Conservation (phyloP, 2,797 vertebrate species). For the Thunnus albacares region DNA sequence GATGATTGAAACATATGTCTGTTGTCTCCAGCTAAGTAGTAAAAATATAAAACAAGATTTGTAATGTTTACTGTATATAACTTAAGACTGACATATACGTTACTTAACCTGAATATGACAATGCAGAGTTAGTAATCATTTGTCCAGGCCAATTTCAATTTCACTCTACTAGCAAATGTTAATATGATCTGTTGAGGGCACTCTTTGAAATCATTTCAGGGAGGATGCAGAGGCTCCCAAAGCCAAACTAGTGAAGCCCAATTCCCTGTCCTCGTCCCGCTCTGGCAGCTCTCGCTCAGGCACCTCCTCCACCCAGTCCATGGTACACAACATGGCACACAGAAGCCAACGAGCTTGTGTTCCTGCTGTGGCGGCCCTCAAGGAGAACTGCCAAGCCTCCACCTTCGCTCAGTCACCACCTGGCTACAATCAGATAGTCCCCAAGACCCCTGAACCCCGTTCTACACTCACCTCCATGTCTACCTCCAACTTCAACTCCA, state of each 20-base stretch:
- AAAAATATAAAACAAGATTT: not conserved
- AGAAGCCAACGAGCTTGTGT: slow-evolving; percentile 87
- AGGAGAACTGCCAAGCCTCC: slow-evolving; percentile 80
- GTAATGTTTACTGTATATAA: not conserved
- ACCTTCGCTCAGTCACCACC: slow-evolving; percentile 77
- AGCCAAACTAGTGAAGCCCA: slow-evolving; percentile 92
- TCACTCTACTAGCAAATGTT: not conserved
- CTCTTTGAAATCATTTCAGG: slow-evolving; percentile 75
- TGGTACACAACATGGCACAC: slow-evolving; percentile 89
- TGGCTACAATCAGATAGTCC: slow-evolving; percentile 75
- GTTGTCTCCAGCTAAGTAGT: not conserved
- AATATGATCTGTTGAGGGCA: slow-evolving; percentile 1
- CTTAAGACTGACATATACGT: not conserved
- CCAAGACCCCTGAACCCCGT: slow-evolving; percentile 80
- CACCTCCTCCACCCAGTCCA: slow-evolving; percentile 93
- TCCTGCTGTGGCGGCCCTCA: slow-evolving; percentile 76
- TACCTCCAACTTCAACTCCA: slow-evolving; percentile 68
- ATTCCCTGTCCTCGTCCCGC: slow-evolving; percentile 92
- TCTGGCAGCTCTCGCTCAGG: slow-evolving; percentile 92
- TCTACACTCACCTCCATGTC: slow-evolving; percentile 86
- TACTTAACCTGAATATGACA: not conserved
- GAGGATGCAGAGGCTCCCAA: slow-evolving; percentile 96
- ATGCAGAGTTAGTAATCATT: not conserved
- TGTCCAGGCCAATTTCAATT: not conserved
- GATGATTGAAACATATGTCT: slow-evolving; percentile 7